Percentiles rank a stretch among this genome's conserved stretches.
Conservation (phyloP, 2,113 vertebrate genomes). For the Gobio gobio region DNA sequence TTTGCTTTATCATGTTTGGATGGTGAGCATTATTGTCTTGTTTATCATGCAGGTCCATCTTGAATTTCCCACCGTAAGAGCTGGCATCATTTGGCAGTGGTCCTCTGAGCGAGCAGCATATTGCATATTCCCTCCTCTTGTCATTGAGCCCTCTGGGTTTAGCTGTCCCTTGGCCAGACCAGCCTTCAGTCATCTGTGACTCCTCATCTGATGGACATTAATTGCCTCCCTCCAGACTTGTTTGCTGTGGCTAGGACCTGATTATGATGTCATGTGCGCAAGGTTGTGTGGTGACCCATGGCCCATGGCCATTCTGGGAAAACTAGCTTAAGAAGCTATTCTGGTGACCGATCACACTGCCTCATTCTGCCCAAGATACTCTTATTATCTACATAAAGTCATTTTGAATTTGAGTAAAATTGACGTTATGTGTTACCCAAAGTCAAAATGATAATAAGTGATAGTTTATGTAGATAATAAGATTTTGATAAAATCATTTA, state of each 20-base stretch:
- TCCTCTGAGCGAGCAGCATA: slow-evolving; percentile 13
- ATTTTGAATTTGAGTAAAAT: not conserved
- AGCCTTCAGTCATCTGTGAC: slow-evolving; percentile 25
- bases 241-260: slow-evolving; percentile 45
- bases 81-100: not conserved
- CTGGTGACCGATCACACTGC: slow-evolving; percentile 38
- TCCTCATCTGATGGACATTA: slow-evolving; percentile 52
- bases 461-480: not conserved
- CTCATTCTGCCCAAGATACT: not conserved
- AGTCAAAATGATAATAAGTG: not conserved
- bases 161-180: slow-evolving; percentile 1
- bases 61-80: not conserved
- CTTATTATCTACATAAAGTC: not conserved
- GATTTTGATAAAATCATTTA: too few relatives aligned
- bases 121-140: slow-evolving; percentile 22
- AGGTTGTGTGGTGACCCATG: slow-evolving; percentile 49
- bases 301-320: slow-evolving; percentile 54
- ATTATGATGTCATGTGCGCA: slow-evolving; percentile 60
- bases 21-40: not conserved
- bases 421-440: not conserved
- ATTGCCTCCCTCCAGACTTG: slow-evolving; percentile 60
- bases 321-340: slow-evolving; percentile 43
- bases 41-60: slow-evolving; percentile 4
- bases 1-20: not conserved
- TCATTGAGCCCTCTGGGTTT: slow-evolving; percentile 21